Conservation (phyloP, 2,888 invertebrate species). For the Philhelius pedissequus region DNA sequence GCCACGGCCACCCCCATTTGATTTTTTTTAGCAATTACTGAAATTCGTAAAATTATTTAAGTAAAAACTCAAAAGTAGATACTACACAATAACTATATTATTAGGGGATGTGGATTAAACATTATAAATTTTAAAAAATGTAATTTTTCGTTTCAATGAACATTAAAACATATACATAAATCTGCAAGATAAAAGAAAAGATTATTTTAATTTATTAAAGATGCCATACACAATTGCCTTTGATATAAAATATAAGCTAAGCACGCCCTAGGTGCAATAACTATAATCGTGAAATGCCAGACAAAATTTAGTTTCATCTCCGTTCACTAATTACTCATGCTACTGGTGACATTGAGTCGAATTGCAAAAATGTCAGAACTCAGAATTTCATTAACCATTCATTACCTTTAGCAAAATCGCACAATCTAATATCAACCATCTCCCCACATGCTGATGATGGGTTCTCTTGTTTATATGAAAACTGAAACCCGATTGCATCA, state of each 20-base stretch:
- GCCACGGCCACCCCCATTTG: no score
- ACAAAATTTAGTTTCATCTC: constrained; percentile 12
- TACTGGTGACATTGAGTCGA: constrained; percentile 46
- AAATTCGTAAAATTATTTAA: no score
- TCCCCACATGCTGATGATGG: constrained; percentile 24
- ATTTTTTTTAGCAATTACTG: no score
- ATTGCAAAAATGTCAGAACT: constrained; percentile 44
- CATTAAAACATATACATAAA: neutral
- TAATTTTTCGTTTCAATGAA: no score
- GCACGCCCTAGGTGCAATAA: constrained; percentile 7
- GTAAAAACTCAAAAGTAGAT: no score
- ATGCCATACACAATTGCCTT: neutral
- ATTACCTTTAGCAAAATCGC: neutral
- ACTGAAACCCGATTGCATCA: constrained; percentile 6
- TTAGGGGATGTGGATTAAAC: no score
- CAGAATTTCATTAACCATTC: constrained; percentile 22
- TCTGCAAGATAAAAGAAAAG: neutral
- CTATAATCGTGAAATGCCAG: constrained; percentile 53
- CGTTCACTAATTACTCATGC: constrained; percentile 47
- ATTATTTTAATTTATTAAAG: neutral
- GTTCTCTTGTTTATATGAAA: constrained; percentile 5
- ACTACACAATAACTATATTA: no score
- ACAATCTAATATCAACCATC: constrained; percentile 18
- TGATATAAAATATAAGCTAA: neutral
- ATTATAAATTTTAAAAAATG: no score